Conservation (phyloP, 64 coral and sea anemone genomes). For the Porites australiensis region DNA sequence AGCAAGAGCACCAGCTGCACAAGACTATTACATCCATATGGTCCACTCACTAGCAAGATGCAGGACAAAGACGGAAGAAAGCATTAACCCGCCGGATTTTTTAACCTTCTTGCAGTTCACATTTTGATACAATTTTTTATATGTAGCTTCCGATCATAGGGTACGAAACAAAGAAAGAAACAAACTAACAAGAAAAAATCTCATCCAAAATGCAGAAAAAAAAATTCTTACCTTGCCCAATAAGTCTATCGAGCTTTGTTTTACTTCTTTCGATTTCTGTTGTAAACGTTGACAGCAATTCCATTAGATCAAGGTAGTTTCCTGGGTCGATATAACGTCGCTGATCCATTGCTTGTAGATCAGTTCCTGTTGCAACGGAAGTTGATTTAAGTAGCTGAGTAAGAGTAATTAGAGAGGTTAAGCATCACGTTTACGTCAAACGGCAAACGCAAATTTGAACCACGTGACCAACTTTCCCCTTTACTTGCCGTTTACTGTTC, state of each 20-base stretch:
- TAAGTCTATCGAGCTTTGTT: constrained; percentile 68
- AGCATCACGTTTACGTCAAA: too few species aligned
- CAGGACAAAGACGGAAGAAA: too few species aligned
- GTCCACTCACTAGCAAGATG: too few species aligned
- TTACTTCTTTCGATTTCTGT: constrained; percentile 64
- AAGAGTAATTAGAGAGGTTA: too few species aligned
- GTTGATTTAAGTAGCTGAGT: not conserved
- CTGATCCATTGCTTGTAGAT: not conserved
- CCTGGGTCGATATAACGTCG: constrained; percentile 83
- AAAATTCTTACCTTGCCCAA: constrained; percentile 80
- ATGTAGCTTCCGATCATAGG: not conserved
- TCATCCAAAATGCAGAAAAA: not conserved
- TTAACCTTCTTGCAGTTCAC: too few species aligned
- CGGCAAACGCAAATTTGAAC: too few species aligned
- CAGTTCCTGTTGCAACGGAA: not conserved
- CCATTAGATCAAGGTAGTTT: constrained; percentile 73
- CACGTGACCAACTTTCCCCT: too few species aligned
- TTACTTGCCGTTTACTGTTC: too few species aligned
- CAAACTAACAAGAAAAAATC: not conserved
- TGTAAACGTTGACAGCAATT: constrained; percentile 72
- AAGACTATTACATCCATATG: too few species aligned
- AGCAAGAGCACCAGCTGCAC: too few species aligned
- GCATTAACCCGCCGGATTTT: too few species aligned
- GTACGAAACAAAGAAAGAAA: not conserved
- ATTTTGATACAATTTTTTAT: too few species aligned